Evolutionary conservation across 2,113 vertebrate genomes (phyloP).

Genomic region (Arizona elegans): DNA sequence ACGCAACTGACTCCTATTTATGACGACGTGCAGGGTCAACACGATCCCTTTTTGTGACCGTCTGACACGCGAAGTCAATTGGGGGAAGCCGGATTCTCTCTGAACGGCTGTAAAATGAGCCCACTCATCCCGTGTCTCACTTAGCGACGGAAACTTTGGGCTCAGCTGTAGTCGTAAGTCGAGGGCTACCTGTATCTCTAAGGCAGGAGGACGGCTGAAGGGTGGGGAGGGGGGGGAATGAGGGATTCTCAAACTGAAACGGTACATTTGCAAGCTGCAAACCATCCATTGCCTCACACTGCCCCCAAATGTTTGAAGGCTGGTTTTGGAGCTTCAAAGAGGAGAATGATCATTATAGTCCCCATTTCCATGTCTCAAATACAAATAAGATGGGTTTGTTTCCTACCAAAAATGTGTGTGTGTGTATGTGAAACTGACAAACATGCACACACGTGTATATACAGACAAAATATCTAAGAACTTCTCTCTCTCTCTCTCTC

Average conservation of each 20-base stretch:
- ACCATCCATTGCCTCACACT: background rate
- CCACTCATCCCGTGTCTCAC: too few species aligned
- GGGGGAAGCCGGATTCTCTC: too few species aligned
- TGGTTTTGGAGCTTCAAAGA: background rate
- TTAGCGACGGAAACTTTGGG: too few species aligned
- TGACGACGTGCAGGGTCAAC: too few species aligned
- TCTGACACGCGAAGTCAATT: too few species aligned
- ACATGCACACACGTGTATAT: background rate
- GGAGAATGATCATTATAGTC: background rate
- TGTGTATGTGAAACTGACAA: background rate
- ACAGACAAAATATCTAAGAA: background rate
- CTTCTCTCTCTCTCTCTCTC: background rate
- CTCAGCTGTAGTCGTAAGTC: too few species aligned
- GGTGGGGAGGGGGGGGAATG: background rate
- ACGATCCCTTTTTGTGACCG: too few species aligned
- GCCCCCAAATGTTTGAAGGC: conserved; percentile 1
- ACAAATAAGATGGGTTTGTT: background rate
- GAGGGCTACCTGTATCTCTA: too few species aligned
- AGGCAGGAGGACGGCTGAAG: background rate
- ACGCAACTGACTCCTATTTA: too few species aligned
- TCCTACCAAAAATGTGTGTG: background rate
- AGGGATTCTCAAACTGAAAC: too few species aligned
- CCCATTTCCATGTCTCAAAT: background rate
- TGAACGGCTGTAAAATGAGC: too few species aligned
- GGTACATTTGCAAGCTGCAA: background rate